Percentiles rank a stretch among this genome's conserved stretches.
phyloP scores from a whole-genome alignment of 2,888 invertebrate species.

The Ceraclea dissimilis region DNA sequence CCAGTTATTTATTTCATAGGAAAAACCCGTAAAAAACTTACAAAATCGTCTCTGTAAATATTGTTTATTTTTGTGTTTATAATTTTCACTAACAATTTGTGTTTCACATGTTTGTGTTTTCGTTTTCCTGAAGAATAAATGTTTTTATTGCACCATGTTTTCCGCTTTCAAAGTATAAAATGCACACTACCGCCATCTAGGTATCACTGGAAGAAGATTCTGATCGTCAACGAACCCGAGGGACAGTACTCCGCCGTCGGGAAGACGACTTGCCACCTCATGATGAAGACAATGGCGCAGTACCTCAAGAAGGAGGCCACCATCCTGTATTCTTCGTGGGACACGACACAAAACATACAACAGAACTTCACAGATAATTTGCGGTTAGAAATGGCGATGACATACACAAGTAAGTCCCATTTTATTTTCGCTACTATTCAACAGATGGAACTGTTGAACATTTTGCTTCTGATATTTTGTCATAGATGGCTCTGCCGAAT shows the following conservation, averaged over 20 bases:
- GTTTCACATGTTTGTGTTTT: not conserved
- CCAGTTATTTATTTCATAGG: too few relatives aligned
- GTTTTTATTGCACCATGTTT: too few relatives aligned
- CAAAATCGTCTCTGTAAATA: not conserved
- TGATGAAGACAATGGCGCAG: conserved; percentile 65
- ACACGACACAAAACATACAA: conserved; percentile 49
- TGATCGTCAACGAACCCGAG: conserved; percentile 65
- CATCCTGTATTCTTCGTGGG: conserved; percentile 49
- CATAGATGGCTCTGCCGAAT: conserved; percentile 9
- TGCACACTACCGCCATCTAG: conserved; percentile 44
- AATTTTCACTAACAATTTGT: not conserved
- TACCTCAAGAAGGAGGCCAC: conserved; percentile 43
- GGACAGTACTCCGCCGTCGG: conserved; percentile 62
- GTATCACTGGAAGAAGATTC: conserved; percentile 60
- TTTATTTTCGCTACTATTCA: not conserved
- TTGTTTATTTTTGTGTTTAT: too few relatives aligned
- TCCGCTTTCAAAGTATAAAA: too few relatives aligned
- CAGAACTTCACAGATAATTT: conserved; percentile 54
- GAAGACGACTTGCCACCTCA: conserved; percentile 63
- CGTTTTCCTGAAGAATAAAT: too few relatives aligned
- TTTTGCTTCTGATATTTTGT: too few relatives aligned
- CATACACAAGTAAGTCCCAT: conserved; percentile 61
- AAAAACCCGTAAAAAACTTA: too few relatives aligned
- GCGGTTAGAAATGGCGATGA: conserved; percentile 56
- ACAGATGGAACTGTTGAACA: not conserved